Evolutionary conservation across 35 echinoderm and acorn worm species (phyloP), one percentile per base, ranked within the genome.

Genomic region (Amphiura filiformis): DNA sequence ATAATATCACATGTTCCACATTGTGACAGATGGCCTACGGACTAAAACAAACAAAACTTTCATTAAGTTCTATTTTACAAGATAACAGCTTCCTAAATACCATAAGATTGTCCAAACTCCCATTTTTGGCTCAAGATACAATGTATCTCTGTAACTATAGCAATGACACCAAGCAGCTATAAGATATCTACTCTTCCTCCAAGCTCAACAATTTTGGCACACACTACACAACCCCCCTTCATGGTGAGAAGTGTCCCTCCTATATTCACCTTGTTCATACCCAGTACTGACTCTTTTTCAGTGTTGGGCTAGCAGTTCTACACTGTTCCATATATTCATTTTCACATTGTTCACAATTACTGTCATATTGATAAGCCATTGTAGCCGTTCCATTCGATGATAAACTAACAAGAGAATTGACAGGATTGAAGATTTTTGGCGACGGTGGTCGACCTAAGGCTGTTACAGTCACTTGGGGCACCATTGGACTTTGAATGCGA

Each of bases 201-300:
- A 70, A 70, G 15, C 41, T 47, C 41, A 47, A 13, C 61, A 70
- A 70, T 70, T 70, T 70, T 70, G 61, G 61, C 61, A 70, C 61
- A 70, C 61, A 70, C 61, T 13, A 70, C 61, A 70, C 61, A 13
- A 18, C 26, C 61, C 61, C 61, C 38, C 26, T 18, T 13, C 4
- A 34, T 3, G 75, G 75, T 5, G 75, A 77, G 75, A 28, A 77
- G 34, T 28, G n/a, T 77, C n/a, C 75, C 26, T 35, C 75, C 4
- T 23, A 77, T 35, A 70, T 23, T 5, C 26, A 5, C 26, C 61
- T 70, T 47, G 4, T 28, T 61, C 82, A 99, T 18, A 99, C 96
- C 96, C 96, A 99, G 90, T 99, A 99, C 84, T 99, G 96, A 65
- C 88, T 99, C 77, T 81, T 90, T 78, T 99, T 91, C 52, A 99